Conservation (phyloP, 1,140 invertebrate species). For the Bombus superbus region DNA sequence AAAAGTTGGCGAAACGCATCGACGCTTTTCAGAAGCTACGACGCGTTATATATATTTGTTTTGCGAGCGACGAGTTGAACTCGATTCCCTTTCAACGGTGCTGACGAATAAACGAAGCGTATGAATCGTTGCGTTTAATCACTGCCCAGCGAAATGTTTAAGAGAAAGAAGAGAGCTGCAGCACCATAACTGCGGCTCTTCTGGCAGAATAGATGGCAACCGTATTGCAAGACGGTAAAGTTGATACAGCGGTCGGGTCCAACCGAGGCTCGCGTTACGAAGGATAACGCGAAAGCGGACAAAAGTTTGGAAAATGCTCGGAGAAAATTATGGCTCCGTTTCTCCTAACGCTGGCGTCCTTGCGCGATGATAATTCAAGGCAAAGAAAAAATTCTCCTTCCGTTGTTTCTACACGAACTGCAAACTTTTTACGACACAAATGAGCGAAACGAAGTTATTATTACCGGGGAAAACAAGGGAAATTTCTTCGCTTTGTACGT, state of each 20-base stretch:
- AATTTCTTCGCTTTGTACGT: background rate
- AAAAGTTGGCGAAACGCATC: background rate
- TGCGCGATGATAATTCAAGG: background rate
- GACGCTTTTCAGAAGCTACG: background rate
- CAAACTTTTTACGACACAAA: background rate
- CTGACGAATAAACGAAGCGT: conserved; percentile 38
- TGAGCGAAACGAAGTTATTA: background rate
- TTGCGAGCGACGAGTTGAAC: background rate
- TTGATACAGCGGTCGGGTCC: conserved; percentile 51
- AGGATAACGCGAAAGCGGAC: background rate
- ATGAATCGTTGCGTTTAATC: conserved; percentile 62
- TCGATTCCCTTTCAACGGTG: background rate
- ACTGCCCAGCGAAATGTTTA: conserved; percentile 17
- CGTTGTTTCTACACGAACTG: background rate
- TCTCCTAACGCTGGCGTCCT: background rate
- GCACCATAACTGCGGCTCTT: conserved; percentile 32
- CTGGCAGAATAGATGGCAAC: conserved; percentile 27
- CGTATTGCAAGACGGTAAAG: conserved; percentile 51
- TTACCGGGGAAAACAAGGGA: background rate
- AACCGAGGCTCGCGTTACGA: conserved; percentile 21
- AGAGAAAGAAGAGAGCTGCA: background rate
- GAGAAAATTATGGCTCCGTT: conserved; percentile 23
- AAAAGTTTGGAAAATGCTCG: conserved; percentile 33
- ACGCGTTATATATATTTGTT: background rate
- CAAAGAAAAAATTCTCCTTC: background rate